phyloP scores from a whole-genome alignment of 2,888 invertebrate species.

The Melanchra persicariae region DNA sequence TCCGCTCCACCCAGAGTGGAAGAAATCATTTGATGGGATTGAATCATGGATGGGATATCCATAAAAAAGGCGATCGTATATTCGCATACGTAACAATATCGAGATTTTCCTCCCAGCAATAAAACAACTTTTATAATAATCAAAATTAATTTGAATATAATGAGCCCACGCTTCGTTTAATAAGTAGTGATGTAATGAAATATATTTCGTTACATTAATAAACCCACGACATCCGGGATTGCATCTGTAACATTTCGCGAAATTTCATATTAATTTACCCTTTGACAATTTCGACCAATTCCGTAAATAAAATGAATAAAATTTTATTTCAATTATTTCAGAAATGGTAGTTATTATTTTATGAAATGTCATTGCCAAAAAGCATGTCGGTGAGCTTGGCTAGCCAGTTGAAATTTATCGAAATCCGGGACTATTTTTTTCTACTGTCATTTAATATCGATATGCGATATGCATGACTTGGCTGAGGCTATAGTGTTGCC shows the following conservation, averaged over 20 bases:
- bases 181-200: background rate
- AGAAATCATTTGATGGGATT: too few relatives aligned
- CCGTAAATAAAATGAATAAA: background rate
- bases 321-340: background rate
- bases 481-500: too few relatives aligned
- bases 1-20: too few relatives aligned
- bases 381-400: background rate
- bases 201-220: conserved; percentile 8
- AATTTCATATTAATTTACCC: background rate
- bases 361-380: background rate
- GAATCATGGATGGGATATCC: too few relatives aligned
- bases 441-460: too few relatives aligned
- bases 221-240: conserved; percentile 21
- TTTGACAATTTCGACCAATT: background rate
- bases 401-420: background rate
- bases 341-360: background rate
- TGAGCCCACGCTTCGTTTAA: background rate
- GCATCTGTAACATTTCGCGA: conserved; percentile 25
- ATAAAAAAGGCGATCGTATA: too few relatives aligned
- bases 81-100: too few relatives aligned
- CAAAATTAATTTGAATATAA: background rate
- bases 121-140: background rate
- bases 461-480: too few relatives aligned
- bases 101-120: too few relatives aligned
- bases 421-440: background rate